A percentile compares a stretch with the other conserved stretches of the same genome.
These are phyloP conservation scores for Alcedo quadribrachys DNA, from an alignment of 2,797 vertebrate genomes.

Conservation along the genomic window DNA sequence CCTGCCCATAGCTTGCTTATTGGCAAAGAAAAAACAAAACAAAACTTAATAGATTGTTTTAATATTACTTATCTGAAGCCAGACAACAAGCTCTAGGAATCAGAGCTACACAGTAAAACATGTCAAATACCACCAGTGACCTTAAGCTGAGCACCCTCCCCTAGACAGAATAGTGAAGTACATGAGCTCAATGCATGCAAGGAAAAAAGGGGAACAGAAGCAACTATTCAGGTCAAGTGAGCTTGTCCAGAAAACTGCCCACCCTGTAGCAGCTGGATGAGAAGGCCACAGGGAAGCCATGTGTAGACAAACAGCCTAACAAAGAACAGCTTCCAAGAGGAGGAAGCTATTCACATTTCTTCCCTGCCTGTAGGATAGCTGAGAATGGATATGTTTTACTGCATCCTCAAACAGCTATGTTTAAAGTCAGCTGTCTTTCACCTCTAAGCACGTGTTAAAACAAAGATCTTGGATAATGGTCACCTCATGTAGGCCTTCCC, in stretches of 20 bases:
- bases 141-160: background rate
- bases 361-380: background rate
- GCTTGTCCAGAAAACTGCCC: background rate
- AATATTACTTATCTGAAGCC: background rate
- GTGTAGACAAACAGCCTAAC: background rate
- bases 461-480: background rate
- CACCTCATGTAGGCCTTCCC: background rate
- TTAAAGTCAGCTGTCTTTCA: slow-evolving; percentile 24
- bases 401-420: background rate
- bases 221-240: background rate
- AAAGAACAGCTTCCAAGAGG: background rate
- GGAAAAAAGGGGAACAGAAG: background rate
- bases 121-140: background rate
- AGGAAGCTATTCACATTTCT: background rate
- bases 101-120: background rate
- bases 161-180: background rate
- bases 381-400: background rate
- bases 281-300: background rate
- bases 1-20: background rate
- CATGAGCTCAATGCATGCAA: background rate
- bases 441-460: background rate
- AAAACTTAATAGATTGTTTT: background rate
- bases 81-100: background rate
- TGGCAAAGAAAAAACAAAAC: background rate
- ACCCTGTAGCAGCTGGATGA: background rate